A percentile compares a stretch with the other conserved stretches of the same genome.
These are phyloP conservation scores for Vanessa atalanta DNA, from an alignment of 1,140 invertebrate species.

Conservation along the genomic window DNA sequence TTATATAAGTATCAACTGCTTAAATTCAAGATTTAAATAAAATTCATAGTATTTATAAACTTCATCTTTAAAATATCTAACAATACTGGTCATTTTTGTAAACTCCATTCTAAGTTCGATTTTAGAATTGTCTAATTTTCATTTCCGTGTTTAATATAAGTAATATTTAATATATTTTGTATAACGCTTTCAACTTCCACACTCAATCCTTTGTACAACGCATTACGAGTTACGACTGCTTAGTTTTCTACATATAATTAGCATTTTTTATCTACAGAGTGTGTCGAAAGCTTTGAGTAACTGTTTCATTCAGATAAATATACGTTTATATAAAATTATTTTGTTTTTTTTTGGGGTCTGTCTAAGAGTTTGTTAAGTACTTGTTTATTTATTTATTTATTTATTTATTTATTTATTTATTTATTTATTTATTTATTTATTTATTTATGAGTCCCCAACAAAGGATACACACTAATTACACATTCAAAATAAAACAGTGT, in stretches of 20 bases:
- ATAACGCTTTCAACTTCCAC: constrained; percentile 23
- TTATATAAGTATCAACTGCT: too few relatives aligned
- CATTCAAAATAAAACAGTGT: too few relatives aligned
- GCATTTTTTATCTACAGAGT: constrained; percentile 49
- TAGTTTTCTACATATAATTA: constrained; percentile 25
- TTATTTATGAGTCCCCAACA: too few relatives aligned
- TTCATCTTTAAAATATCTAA: too few relatives aligned
- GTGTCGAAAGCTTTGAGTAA: constrained; percentile 49
- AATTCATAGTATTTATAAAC: too few relatives aligned
- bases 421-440: too few relatives aligned
- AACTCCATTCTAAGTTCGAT: not conserved
- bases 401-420: too few relatives aligned
- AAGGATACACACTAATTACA: too few relatives aligned
- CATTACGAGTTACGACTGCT: constrained; percentile 35
- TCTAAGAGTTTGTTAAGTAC: not conserved
- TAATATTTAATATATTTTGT: constrained; percentile 30
- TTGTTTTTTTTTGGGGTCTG: not conserved
- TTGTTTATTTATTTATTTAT: too few relatives aligned
- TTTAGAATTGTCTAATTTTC: constrained; percentile 11
- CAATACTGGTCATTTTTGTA: too few relatives aligned
- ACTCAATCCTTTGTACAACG: constrained; percentile 10
- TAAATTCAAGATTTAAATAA: too few relatives aligned
- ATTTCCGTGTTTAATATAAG: constrained; percentile 12
- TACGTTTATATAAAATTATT: constrained; percentile 49
- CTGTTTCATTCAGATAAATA: constrained; percentile 50